Evolutionary conservation across 37 sponge, comb jelly and placozoan genomes (phyloP), one percentile per base, ranked within the genome.

Genomic region (Eunapius fragilis): DNA sequence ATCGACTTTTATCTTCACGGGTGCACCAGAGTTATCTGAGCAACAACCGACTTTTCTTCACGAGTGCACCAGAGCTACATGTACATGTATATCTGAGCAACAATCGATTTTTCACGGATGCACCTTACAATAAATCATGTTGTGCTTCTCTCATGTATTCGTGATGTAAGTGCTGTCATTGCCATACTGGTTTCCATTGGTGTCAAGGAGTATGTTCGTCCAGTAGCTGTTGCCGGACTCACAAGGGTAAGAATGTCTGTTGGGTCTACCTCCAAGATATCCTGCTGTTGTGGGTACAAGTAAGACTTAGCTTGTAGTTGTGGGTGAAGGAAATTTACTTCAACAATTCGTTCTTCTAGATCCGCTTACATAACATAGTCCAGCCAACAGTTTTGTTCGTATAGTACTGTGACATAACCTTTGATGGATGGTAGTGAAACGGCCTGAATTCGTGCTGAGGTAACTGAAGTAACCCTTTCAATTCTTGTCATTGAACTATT

Each of bases 231-330:
- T 74, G 74, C 37, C 35, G 84, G 75, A 45, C 74, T 75, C 24
- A 83, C 84, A 24, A 49, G 25, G 22, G 67, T 37, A 22, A 45
- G 25, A 83, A 83, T 49, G 25, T 45, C 31, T 30, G 48, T 31
- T 31, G 37, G 30, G 30, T 81, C 74, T 25, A 79, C 25, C 25
- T 48, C 37, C 24, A 78, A 24, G 31, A 81, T 79, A 30, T 87
- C 80, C 27, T 58, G 75, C n/a, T 35, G n/a, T 19, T 17, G 19
- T 27, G 87, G 82, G 38, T 80, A 87, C 30, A 31, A 9, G 76
- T 71, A 87, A 26, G 76, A 87, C 71, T 69, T 67, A 31, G 79
- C 26, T 87, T 82, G 87, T 26, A 75, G 82, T 72, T 74, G 76
- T 34, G 87, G 87, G 32, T 74, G 76, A 72, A 81, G 79, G 7